Base-by-base conservation (phyloP, 2,888 invertebrate genomes). In the Ornithoptera priamus region DNA sequence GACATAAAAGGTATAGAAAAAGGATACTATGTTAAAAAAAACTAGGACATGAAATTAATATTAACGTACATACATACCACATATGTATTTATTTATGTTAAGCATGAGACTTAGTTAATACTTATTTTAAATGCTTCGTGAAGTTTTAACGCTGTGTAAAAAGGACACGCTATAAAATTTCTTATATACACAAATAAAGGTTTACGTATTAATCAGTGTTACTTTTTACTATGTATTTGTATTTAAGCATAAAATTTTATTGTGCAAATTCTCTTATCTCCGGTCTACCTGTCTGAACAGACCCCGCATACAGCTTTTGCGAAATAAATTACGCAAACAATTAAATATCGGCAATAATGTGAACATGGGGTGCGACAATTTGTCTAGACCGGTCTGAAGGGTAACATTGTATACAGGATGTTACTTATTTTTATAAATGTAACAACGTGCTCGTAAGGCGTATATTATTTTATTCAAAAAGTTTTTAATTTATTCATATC, bases 321-420 rank as follows among this genome's bases (percentile, higher is more conserved):
- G 85, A 92, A 91, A 92, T 92, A 92, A 91, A 92, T 92, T 92
- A 92, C 92, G 89, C 91, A 92, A 92, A 92, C 92, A 92, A 92
- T 92, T 92, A 92, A 92, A 92, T 92, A 92, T 92, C 87, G 89
- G 92, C 90, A 92, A 90, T 92, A 92, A 92, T 90, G 85, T 83
- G 87, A 88, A 88, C 90, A 87, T 85, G 89, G 92, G 92, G 92
- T 90, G 92, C 90, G 92, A 92, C 92, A 92, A 92, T 92, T 92
- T 92, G 92, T 92, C 92, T 90, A 87, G 89, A 88, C 89, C 85
- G 84, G 88, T 84, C 84, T 81, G 82, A 75, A 84, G 81, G 91
- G 91, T 85, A 80, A 78, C 78, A 79, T 74, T 74, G 65, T 74
- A 74, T 74, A 75, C 71, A 77, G 76, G 50, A 62, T 72, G 75